Conservation (phyloP, 2,113 vertebrate genomes). For the Heterotilapia buettikoferi region DNA sequence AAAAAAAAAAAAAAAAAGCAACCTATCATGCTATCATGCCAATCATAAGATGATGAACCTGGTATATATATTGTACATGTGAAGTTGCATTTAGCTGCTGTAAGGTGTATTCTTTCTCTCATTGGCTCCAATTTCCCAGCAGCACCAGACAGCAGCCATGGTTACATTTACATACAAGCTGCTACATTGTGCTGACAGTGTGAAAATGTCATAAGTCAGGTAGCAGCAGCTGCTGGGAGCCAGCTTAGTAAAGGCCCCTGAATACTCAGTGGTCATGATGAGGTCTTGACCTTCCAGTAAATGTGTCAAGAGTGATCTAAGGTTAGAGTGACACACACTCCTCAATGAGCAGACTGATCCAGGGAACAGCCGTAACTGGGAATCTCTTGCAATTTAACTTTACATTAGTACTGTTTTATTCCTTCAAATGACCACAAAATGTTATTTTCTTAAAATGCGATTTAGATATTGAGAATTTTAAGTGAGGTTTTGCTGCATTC, state of each 20-base stretch:
- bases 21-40: not conserved
- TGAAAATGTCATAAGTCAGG: conserved; percentile 24
- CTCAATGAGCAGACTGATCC: not conserved
- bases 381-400: not conserved
- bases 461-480: not conserved
- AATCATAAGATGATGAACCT: not conserved
- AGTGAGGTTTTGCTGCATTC: not conserved
- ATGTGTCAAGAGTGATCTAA: conserved; percentile 45
- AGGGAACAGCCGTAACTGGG: not conserved
- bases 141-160: not conserved
- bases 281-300: conserved; percentile 49
- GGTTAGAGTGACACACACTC: conserved; percentile 6
- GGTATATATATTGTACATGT: not conserved
- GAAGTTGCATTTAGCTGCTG: not conserved
- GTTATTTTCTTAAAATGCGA: accelerated
- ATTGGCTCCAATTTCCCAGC: not conserved
- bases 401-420: not conserved
- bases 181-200: conserved; percentile 13
- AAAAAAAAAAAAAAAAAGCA: not conserved
- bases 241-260: conserved; percentile 3
- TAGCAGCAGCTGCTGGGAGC: conserved; percentile 16
- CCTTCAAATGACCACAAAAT: not conserved
- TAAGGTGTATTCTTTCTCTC: not conserved
- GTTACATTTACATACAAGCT: conserved; percentile 9
- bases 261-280: conserved; percentile 15